phyloP scores from a whole-genome alignment of 2,113 vertebrate species.

The Cercocebus atys region DNA sequence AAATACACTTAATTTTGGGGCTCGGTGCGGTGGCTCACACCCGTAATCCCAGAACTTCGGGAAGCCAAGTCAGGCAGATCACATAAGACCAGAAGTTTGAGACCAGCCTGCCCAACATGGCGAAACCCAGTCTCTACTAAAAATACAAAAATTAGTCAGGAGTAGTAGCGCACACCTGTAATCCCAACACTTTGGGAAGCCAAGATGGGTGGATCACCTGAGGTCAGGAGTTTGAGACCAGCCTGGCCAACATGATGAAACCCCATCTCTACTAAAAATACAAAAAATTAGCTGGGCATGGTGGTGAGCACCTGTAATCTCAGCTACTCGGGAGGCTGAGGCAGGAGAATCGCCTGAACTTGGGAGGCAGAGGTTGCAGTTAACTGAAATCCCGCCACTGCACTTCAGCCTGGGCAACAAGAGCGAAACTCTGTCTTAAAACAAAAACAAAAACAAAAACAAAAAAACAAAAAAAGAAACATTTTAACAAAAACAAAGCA shows the following conservation, averaged over 20 bases:
- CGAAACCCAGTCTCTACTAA: too few species aligned
- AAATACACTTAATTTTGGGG: neutral
- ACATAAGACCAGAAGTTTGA: too few species aligned
- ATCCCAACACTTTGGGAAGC: neutral
- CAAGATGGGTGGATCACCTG: neutral
- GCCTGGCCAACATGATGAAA: neutral
- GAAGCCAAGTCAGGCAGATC: too few species aligned
- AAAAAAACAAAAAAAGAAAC: neutral
- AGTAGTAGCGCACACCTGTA: too few species aligned
- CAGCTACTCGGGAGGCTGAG: neutral
- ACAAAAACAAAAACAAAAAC: neutral
- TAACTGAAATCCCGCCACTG: neutral
- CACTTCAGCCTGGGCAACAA: neutral
- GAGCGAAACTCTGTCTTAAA: neutral
- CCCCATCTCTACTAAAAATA: neutral
- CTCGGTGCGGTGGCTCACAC: too few species aligned
- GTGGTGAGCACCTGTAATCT: neutral
- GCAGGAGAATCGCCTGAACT: neutral
- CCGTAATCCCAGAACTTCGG: too few species aligned
- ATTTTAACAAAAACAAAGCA: neutral
- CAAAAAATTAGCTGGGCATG: neutral
- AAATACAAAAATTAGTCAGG: too few species aligned
- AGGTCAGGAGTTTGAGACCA: neutral
- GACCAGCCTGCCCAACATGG: too few species aligned
- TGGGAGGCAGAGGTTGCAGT: neutral